Evolutionary conservation across 2,113 vertebrate species (phyloP), one percentile per base, ranked within the genome.

Genomic region (Pseudopipra pipra): DNA sequence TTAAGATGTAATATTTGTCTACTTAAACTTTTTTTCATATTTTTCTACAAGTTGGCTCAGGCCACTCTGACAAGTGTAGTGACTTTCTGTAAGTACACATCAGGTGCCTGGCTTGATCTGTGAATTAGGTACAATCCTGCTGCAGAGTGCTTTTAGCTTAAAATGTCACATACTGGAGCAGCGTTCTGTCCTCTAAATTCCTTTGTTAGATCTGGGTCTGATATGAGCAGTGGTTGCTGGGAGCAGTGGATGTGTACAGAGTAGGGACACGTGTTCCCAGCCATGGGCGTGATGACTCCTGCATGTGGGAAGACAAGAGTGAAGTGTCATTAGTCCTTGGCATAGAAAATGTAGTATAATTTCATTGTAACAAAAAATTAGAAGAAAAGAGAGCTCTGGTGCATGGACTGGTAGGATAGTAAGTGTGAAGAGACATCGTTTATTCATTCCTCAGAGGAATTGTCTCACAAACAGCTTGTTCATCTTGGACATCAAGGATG

Each of bases 71-170:
- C 52, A 75, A 22, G 21, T 14, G 27, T 17, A 24, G 12, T 37
- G 28, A 61, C 24, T 11, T 74, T 23, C 12, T 47, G 0, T 16
- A 3, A 74, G 8, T 78, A 7, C 3, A 15, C 63, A 87, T 25
- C 31, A 23, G n/a, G 3, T 74, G 21, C 3, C 15, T 25, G 47
- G 6, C 19, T 77, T 49, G 47, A 24, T 59, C 24, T 78, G 51
- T 66, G 28, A 46, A 8, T 55, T 37, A 51, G 15, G 23, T 24
- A 37, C 12, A 74, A 61, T 6, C 2, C 6, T 44, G 37, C 3
- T 0, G 3, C 35, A 55, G 14, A 41, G 19, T 1, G 1, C 5
- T 76, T 76, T 65, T 1, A 5, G 4, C 12, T 59, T 46, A 16
- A 63, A 54, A 71, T 21, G 15, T 59, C 37, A 52, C 27, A 7